Percentiles rank a stretch among this genome's conserved stretches.
Evolutionary conservation across 2,888 invertebrate species (phyloP).

Genomic region (Dryomyza anilis): DNA sequence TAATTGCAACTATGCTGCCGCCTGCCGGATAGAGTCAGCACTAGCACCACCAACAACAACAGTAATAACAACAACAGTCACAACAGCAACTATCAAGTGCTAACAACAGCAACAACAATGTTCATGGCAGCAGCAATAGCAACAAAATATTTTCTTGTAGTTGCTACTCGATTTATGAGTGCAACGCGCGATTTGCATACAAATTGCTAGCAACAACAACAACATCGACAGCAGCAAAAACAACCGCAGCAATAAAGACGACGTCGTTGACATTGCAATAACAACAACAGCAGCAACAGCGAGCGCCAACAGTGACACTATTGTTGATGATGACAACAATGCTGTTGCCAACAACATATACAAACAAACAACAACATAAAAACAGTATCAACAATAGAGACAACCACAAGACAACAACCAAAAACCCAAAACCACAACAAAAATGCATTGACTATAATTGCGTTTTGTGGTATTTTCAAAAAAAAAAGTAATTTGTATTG

Average conservation of each 20-base stretch:
- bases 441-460: too few species aligned
- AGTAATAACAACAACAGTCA: not conserved
- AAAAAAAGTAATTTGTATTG: too few species aligned
- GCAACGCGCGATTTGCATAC: constrained; percentile 32
- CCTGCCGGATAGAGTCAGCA: not conserved
- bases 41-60: not conserved
- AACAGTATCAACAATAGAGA: constrained; percentile 14
- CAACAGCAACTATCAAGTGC: not conserved
- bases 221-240: constrained; percentile 6
- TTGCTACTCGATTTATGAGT: constrained; percentile 33
- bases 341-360: not conserved
- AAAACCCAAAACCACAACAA: too few species aligned
- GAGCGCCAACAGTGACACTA: not conserved
- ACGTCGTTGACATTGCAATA: not conserved
- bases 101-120: not conserved
- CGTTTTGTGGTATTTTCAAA: too few species aligned
- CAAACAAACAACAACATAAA: not conserved
- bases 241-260: not conserved
- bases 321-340: not conserved
- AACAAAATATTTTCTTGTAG: too few species aligned
- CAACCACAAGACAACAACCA: too few species aligned
- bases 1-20: constrained; percentile 4
- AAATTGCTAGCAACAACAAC: constrained; percentile 17
- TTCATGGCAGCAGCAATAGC: not conserved
- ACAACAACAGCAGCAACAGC: not conserved